Percentiles rank a stretch among this genome's conserved stretches.
Evolutionary conservation across 35 echinoderm and acorn worm genomes (phyloP).

Genomic region (Hemicentrotus pulcherrimus): DNA sequence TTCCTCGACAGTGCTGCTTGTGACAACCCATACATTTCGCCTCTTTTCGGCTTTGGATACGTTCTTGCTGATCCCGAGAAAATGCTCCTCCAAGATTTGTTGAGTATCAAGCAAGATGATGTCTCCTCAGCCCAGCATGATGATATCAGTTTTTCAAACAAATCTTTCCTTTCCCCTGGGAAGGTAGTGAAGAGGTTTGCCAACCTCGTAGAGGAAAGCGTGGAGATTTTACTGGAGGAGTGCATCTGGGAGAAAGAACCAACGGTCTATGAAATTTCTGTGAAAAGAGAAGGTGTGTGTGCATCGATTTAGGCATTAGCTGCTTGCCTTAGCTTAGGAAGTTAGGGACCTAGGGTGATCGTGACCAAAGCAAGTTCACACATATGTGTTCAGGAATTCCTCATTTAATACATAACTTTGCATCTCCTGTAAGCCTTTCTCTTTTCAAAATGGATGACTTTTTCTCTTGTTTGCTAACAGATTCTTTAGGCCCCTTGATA

Average conservation of each 20-base stretch:
- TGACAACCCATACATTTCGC: slow-evolving; percentile 68
- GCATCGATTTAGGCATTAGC: neutral
- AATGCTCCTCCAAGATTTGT: slow-evolving; percentile 59
- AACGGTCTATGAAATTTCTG: slow-evolving; percentile 65
- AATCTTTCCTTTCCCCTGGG: slow-evolving; percentile 56
- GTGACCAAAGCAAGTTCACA: no score
- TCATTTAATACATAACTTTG: no score
- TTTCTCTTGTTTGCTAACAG: no score
- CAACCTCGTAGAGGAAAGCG: slow-evolving; percentile 39
- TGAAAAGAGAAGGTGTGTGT: slow-evolving; percentile 56
- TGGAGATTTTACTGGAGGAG: slow-evolving; percentile 54
- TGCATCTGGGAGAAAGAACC: slow-evolving; percentile 67
- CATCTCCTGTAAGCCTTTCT: no score
- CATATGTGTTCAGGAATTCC: no score
- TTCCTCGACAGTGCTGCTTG: slow-evolving; percentile 56
- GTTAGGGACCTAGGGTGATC: no score
- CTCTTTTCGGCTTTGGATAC: slow-evolving; percentile 59
- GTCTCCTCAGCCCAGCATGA: slow-evolving; percentile 48
- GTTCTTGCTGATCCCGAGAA: slow-evolving; percentile 51
- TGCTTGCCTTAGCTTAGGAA: no score
- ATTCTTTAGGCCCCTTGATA: no score
- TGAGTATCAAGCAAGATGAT: slow-evolving; percentile 36
- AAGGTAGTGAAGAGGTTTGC: slow-evolving; percentile 55
- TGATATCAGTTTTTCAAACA: neutral
- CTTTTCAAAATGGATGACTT: no score